These are phyloP conservation scores for Amblyjoppa fuscipennis DNA, from an alignment of 2,888 invertebrate species.

Conservation along the genomic window DNA sequence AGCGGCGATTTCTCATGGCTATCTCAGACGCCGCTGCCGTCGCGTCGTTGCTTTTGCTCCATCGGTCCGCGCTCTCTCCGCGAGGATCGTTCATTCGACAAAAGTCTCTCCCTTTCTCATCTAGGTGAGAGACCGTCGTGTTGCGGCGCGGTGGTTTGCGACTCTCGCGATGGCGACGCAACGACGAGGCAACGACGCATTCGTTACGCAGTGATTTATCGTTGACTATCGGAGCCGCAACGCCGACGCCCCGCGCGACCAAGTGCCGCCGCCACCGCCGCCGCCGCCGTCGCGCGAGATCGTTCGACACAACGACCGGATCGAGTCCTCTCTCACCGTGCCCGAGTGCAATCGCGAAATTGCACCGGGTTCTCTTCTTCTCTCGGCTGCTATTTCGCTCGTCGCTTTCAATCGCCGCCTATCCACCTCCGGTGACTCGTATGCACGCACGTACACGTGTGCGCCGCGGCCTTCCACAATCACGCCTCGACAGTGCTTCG, in stretches of 20 bases:
- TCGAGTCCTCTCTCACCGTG: background rate
- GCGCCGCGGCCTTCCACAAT: no score
- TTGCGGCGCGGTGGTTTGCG: conserved; percentile 65
- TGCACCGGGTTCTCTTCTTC: conserved; percentile 33
- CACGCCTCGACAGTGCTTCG: background rate
- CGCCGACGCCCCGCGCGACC: conserved; percentile 54
- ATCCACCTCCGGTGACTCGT: background rate
- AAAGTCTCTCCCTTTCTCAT: conserved; percentile 6
- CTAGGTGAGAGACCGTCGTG: conserved; percentile 41
- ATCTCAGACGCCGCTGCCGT: conserved; percentile 35
- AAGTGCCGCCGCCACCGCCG: background rate
- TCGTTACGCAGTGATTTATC: conserved; percentile 70
- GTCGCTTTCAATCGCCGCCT: conserved; percentile 54
- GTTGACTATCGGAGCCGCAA: conserved; percentile 60
- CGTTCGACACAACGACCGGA: conserved; percentile 22
- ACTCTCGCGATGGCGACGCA: background rate
- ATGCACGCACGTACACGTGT: no score
- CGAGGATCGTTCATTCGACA: conserved; percentile 4
- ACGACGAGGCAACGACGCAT: conserved; percentile 47
- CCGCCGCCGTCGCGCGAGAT: background rate
- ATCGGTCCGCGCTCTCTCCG: background rate
- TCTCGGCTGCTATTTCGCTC: conserved; percentile 2
- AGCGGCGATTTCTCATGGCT: conserved; percentile 68
- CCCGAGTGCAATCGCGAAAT: conserved; percentile 56
- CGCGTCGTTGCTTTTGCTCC: conserved; percentile 9